Evolutionary conservation across 2,797 vertebrate species (phyloP).

Genomic region (Petrocephalus schoutedeni): DNA sequence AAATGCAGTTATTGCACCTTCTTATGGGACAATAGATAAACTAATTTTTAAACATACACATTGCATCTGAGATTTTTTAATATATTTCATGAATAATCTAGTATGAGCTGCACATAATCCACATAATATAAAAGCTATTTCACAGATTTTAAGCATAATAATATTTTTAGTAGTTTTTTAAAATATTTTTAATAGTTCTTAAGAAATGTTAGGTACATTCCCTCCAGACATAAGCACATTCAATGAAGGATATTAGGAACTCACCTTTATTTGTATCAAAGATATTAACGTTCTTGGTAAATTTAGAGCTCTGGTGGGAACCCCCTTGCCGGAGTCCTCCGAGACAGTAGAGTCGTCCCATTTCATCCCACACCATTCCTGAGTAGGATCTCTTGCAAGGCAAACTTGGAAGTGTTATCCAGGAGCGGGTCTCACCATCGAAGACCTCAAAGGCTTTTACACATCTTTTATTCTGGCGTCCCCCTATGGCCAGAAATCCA

Average conservation of each 20-base stretch:
- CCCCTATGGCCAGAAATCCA: conserved; percentile 60
- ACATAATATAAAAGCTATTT: background rate
- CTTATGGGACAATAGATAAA: background rate
- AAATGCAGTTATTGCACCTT: background rate
- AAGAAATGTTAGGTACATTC: background rate
- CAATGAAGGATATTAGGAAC: background rate
- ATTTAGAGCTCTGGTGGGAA: conserved; percentile 87
- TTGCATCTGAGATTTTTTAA: background rate
- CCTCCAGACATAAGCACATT: background rate
- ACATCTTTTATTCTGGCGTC: conserved; percentile 85
- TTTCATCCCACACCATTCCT: conserved; percentile 74
- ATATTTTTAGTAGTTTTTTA: background rate
- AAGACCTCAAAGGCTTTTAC: conserved; percentile 87
- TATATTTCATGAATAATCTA: background rate
- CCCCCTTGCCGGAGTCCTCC: conserved; percentile 87
- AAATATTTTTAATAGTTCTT: background rate
- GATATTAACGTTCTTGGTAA: conserved; percentile 88
- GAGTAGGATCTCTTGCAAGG: conserved; percentile 89
- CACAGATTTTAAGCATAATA: background rate
- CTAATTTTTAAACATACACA: background rate
- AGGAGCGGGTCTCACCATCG: conserved; percentile 79
- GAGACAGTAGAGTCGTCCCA: conserved; percentile 77
- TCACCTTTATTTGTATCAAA: conserved; percentile 87
- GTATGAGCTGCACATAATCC: background rate
- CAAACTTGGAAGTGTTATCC: conserved; percentile 79